phyloP scores from a whole-genome alignment of 2,797 vertebrate genomes.

The Gambelia wislizenii region DNA sequence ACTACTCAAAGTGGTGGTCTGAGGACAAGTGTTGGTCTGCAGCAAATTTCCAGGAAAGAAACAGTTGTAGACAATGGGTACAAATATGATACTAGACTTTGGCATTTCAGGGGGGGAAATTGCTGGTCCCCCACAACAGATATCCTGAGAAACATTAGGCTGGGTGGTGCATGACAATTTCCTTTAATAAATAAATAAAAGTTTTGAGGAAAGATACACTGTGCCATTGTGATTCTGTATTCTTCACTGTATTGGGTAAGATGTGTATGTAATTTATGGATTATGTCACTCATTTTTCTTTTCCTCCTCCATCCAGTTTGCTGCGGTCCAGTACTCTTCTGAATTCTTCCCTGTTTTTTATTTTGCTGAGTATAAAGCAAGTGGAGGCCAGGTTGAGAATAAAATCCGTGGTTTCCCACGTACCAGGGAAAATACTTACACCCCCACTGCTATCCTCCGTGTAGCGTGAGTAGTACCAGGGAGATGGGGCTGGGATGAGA shows the following conservation, averaged over 20 bases:
- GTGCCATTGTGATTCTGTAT: not conserved
- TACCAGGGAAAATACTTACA: conserved; percentile 49
- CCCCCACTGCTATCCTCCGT: conserved; percentile 63
- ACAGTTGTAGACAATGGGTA: no score
- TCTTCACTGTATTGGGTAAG: not conserved
- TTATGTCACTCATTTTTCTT: not conserved
- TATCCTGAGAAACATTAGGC: no score
- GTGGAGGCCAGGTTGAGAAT: not conserved
- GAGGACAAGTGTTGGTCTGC: no score
- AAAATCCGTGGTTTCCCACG: rapidly evolving
- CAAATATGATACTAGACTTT: no score
- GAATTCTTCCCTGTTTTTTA: conserved; percentile 44
- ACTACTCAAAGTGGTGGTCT: no score
- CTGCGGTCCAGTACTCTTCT: conserved; percentile 69
- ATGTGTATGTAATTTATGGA: not conserved
- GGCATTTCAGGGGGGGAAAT: no score
- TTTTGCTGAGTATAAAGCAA: conserved; percentile 53
- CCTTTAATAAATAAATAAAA: not conserved
- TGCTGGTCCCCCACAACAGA: no score
- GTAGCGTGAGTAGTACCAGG: conserved; percentile 61
- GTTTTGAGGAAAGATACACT: not conserved
- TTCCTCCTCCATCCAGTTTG: conserved; percentile 53
- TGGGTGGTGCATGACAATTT: not conserved
- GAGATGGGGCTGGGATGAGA: not conserved
- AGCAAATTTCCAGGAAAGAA: no score